Evolutionary conservation across 1,140 invertebrate genomes (phyloP).

Genomic region (Aphelenchoides avenae): DNA sequence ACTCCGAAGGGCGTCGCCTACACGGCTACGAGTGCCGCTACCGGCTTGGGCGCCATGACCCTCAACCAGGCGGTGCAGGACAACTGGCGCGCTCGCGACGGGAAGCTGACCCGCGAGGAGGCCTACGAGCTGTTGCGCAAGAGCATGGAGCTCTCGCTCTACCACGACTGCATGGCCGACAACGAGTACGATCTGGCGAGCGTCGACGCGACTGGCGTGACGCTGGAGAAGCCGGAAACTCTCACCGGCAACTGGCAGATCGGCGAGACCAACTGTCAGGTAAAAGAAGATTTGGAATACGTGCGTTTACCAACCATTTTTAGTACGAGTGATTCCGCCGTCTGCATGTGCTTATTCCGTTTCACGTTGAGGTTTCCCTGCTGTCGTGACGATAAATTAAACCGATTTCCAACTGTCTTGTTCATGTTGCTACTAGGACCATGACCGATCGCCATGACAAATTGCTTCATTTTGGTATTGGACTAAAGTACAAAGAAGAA

Average conservation of each 20-base stretch:
- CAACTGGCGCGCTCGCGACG: slow-evolving; percentile 34
- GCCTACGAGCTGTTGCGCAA: slow-evolving; percentile 32
- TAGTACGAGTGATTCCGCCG: too few relatives aligned
- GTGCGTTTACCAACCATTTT: too few relatives aligned
- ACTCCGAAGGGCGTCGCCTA: slow-evolving; percentile 52
- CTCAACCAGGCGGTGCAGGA: slow-evolving; percentile 38
- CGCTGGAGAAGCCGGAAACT: slow-evolving; percentile 24
- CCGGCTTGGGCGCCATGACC: slow-evolving; percentile 49
- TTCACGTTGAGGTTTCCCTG: too few relatives aligned
- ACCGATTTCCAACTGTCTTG: too few relatives aligned
- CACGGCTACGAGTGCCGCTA: slow-evolving; percentile 45
- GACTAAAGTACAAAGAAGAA: too few relatives aligned
- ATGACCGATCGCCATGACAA: too few relatives aligned
- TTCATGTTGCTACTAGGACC: too few relatives aligned
- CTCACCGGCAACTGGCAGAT: slow-evolving; percentile 46
- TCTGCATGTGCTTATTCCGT: too few relatives aligned
- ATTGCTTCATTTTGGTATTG: too few relatives aligned
- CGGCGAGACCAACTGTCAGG: slow-evolving; percentile 47
- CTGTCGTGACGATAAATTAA: too few relatives aligned
- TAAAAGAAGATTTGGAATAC: too few relatives aligned
- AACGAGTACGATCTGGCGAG: slow-evolving; percentile 39
- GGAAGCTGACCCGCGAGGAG: slow-evolving; percentile 28
- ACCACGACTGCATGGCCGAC: slow-evolving; percentile 49
- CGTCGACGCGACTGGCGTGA: slow-evolving; percentile 23
- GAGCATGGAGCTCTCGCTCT: slow-evolving; percentile 43